Evolutionary conservation across 2,888 invertebrate species (phyloP).

Genomic region (Incurvaria masculella): DNA sequence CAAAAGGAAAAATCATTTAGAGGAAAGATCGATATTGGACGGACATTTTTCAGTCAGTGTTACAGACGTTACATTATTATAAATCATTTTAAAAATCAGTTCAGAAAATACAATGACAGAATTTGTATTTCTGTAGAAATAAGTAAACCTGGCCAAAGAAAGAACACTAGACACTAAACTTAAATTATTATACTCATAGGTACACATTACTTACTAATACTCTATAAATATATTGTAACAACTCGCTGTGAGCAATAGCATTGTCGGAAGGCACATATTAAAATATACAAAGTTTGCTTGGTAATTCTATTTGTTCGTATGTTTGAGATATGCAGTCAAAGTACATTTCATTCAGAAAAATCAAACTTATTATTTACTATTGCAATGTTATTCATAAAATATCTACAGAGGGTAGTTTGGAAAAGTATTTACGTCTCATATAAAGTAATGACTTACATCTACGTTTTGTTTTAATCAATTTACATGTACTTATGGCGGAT

Average conservation of each 20-base stretch:
- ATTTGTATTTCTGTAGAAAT: background rate
- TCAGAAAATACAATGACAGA: background rate
- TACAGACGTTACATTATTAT: constrained; percentile 10
- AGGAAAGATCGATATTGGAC: constrained; percentile 6
- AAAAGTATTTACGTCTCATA: background rate
- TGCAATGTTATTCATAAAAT: background rate
- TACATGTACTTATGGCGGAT: background rate
- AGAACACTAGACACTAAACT: background rate
- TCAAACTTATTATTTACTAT: background rate
- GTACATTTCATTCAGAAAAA: background rate
- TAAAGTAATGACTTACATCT: background rate
- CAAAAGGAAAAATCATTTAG: constrained; percentile 2
- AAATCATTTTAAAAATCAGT: constrained; percentile 6
- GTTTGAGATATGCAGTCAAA: background rate
- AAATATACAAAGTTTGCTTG: background rate
- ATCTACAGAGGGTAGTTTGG: background rate
- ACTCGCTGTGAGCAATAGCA: background rate
- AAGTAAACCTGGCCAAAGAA: background rate
- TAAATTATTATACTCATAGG: background rate
- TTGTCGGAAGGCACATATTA: background rate
- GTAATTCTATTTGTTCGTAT: background rate
- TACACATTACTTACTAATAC: too few relatives aligned
- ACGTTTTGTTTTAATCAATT: background rate
- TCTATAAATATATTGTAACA: background rate
- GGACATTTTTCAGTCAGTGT: constrained; percentile 12